Percentiles rank a stretch among this genome's conserved stretches.
Evolutionary conservation across 2,113 vertebrate genomes (phyloP).

Genomic region (Oxyruncus cristatus): DNA sequence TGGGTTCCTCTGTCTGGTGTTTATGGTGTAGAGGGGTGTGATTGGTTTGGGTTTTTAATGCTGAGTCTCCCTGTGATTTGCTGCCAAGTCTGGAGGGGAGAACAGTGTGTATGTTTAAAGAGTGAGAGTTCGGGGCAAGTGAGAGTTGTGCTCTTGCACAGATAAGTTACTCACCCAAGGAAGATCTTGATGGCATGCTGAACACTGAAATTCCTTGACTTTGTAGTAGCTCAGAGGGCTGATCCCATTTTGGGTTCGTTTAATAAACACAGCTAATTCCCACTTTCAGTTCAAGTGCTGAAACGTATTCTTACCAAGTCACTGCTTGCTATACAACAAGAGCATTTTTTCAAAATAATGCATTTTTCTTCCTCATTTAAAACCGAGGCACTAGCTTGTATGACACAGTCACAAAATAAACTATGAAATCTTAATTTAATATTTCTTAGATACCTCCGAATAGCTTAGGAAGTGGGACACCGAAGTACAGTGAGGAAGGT

Average conservation of each 20-base stretch:
- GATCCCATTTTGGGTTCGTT: neutral
- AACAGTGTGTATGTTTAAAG: neutral
- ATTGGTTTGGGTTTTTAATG: neutral
- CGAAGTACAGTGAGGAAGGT: neutral
- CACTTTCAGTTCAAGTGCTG: neutral
- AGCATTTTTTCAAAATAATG: neutral
- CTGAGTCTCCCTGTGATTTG: neutral
- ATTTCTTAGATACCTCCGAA: neutral
- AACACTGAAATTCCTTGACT: neutral
- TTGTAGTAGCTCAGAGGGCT: neutral
- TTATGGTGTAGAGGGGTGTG: neutral
- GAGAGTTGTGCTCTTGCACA: neutral
- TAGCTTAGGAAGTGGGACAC: neutral
- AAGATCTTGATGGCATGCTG: fast-evolving
- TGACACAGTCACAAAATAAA: neutral
- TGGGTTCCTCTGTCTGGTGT: neutral
- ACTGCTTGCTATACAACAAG: neutral
- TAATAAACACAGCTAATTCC: neutral
- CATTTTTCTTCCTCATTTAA: neutral
- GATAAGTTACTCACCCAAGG: neutral
- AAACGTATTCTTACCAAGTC: neutral
- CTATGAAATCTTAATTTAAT: neutral
- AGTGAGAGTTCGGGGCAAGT: neutral
- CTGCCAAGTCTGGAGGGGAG: neutral
- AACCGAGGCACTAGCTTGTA: neutral